Percentiles rank a stretch among this genome's conserved stretches.
These are phyloP conservation scores for Prionailurus viverrinus DNA, from an alignment of 2,113 vertebrate species.

Conservation along the genomic window DNA sequence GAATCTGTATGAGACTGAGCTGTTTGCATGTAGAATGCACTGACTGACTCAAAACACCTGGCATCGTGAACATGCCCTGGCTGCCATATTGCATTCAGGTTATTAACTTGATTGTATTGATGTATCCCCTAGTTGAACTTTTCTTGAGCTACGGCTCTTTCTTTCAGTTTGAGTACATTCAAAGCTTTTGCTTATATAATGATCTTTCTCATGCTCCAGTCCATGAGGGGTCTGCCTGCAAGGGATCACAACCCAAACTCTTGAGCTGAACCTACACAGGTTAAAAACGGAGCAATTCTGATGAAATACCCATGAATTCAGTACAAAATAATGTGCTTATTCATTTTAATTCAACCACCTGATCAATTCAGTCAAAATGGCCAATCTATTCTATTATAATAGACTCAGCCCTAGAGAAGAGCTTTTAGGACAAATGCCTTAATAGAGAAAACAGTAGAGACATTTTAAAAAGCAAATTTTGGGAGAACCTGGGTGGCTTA, in stretches of 20 bases:
- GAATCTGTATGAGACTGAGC: background rate
- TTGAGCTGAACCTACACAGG: background rate
- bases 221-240: background rate
- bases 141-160: conserved; percentile 11
- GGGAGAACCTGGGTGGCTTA: too few species aligned
- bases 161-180: conserved; percentile 54
- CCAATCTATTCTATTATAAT: background rate
- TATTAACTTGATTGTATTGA: background rate
- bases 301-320: background rate
- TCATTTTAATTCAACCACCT: conserved; percentile 44
- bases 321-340: background rate
- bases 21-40: background rate
- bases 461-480: background rate
- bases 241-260: background rate
- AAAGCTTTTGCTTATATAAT: conserved; percentile 36
- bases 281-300: conserved; percentile 5
- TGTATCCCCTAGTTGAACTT: background rate
- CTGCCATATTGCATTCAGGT: background rate
- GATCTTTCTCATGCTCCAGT: background rate
- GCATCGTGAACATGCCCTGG: background rate
- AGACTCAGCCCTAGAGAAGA: background rate
- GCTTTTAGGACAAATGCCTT: background rate
- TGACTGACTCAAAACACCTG: background rate
- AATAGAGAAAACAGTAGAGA: background rate
- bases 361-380: conserved; percentile 23